Percentiles rank a stretch among this genome's conserved stretches.
Conservation (phyloP, 1,140 invertebrate species). For the Manduca sexta region DNA sequence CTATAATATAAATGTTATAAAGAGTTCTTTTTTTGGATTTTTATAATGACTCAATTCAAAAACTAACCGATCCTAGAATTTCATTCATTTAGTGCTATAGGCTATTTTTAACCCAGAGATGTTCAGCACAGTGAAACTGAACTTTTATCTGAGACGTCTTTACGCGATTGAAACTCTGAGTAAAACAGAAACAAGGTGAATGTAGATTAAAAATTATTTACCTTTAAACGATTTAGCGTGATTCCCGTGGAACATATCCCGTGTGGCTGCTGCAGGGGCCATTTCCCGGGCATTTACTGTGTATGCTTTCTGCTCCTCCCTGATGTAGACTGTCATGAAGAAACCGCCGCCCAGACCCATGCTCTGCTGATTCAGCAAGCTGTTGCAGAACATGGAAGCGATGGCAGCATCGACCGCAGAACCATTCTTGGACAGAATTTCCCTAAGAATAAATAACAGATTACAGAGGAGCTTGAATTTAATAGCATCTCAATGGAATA, state of each 20-base stretch:
- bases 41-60: too few relatives aligned
- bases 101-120: too few relatives aligned
- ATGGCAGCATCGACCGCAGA: conserved; percentile 92
- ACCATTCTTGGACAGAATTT: conserved; percentile 84
- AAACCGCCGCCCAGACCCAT: conserved; percentile 93
- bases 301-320: conserved; percentile 75
- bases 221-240: conserved; percentile 42
- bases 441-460: conserved; percentile 64
- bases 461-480: conserved; percentile 1
- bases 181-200: background rate
- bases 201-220: conserved; percentile 13
- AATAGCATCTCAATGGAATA: too few relatives aligned
- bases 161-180: too few relatives aligned
- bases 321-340: conserved; percentile 88
- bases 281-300: conserved; percentile 86
- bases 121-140: too few relatives aligned
- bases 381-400: conserved; percentile 88
- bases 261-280: conserved; percentile 80
- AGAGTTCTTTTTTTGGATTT: too few relatives aligned
- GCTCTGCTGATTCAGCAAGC: conserved; percentile 87
- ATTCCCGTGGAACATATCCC: conserved; percentile 80
- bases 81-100: too few relatives aligned
- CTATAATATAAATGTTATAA: too few relatives aligned
- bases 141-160: too few relatives aligned
- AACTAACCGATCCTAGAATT: too few relatives aligned